Evolutionary conservation across 2,113 vertebrate species (phyloP), one percentile per base, ranked within the genome.

Genomic region (Halichoeres trimaculatus): DNA sequence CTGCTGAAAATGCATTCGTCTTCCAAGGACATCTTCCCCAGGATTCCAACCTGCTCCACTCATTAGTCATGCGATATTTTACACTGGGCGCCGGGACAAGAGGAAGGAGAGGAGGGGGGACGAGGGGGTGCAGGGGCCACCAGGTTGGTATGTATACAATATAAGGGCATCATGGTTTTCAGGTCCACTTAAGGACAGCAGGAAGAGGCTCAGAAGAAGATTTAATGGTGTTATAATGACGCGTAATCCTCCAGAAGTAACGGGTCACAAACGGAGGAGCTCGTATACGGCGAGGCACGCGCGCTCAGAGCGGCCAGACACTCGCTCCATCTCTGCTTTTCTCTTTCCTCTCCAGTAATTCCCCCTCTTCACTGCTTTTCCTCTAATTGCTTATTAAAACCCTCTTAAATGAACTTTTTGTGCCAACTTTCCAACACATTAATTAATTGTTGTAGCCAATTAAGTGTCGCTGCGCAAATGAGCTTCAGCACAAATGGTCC

Each of bases 371-470:
- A 40, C 87, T 91, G 91, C 90, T 90, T 93, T 92, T 87, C 77
- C 85, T 93, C 93, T 93, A 94, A 94, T 94, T 94, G 93, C 92
- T 93, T 94, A 94, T 94, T 94, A 95, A 94, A 94, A 94, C 93
- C 93, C 93, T 92, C 92, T 95, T 94, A 94, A 94, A 94, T 94
- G 90, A 95, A 95, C 93, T 94, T 95, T 94, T 94, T 94, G 96
- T 97, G 96, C 96, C 96, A 97, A 97, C 96, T 97, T 97, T 98
- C 95, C 95, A 97, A 98, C 96, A 98, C 96, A 98, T 98, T 98
- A 98, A 98, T 98, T 98, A 98, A 98, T 98, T 98, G 96, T 97
- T 97, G 97, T 96, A 98, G 96, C 96, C 97, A 98, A 98, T 98
- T 98, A 98, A 97, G 95, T 98, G 96, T 94, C 96, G 94, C 95